These are phyloP conservation scores for Lasioglossum baleicum DNA, from an alignment of 1,140 invertebrate genomes.

Conservation along the genomic window DNA sequence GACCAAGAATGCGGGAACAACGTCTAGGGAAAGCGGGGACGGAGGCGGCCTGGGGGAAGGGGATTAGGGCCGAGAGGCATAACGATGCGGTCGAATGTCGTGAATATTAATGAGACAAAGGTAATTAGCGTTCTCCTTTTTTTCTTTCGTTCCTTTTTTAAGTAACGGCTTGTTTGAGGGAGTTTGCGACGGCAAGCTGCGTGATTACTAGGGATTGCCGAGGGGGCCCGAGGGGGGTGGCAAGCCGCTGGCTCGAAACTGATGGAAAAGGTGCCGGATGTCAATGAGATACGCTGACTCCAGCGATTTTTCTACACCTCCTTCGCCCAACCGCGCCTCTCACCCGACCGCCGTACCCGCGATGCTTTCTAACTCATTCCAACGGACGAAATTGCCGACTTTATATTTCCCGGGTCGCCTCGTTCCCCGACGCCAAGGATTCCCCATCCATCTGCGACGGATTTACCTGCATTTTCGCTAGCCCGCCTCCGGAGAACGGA, in stretches of 20 bases:
- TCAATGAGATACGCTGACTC: constrained; percentile 76
- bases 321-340: constrained; percentile 23
- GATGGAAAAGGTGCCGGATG: constrained; percentile 65
- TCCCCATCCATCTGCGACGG: not conserved
- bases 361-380: constrained; percentile 36
- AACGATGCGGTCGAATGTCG: constrained; percentile 79
- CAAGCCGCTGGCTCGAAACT: constrained; percentile 44
- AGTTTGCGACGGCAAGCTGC: constrained; percentile 72
- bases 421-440: not conserved
- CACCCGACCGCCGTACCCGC: not conserved
- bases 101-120: constrained; percentile 81
- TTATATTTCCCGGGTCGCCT: constrained; percentile 58
- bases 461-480: constrained; percentile 32
- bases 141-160: constrained; percentile 64
- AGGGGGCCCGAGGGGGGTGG: constrained; percentile 1
- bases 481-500: not conserved
- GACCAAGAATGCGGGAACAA: constrained; percentile 61
- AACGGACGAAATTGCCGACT: constrained; percentile 54
- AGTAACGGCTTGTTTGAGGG: constrained; percentile 77
- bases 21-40: constrained; percentile 37
- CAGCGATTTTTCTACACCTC: constrained; percentile 71
- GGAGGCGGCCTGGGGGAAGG: constrained; percentile 22
- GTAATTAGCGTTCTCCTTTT: constrained; percentile 79
- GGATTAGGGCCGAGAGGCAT: constrained; percentile 74
- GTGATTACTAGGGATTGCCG: constrained; percentile 74